Evolutionary conservation across 64 coral and sea anemone genomes (phyloP), one percentile per base, ranked within the genome.

Genomic region (Stichodactyla mertensii): DNA sequence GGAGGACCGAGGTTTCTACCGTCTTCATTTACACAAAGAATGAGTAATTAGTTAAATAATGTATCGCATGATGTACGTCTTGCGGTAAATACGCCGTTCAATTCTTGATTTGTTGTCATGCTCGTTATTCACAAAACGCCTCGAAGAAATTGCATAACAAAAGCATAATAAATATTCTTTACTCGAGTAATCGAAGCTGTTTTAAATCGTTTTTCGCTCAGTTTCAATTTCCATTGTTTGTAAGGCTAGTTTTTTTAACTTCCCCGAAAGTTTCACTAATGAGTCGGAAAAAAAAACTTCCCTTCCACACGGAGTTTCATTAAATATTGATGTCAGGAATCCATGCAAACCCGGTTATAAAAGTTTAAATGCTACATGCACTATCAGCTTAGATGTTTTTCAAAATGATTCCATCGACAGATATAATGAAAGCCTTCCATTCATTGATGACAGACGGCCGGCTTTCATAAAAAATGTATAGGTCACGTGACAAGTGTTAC

Each of bases 31-130:
- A 74, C 20, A 27, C 69, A 9, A 58, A 58, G 69, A 74, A 74
- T 74, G 69, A 31, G 11, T 74, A 27, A 74, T 74, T 74, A 13
- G 10, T 74, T 74, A 36, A 74, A 74, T 74, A 74, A 74, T 74
- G 24, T 31, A 74, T 74, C 69, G 36, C 12, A 27, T 45, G 36
- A 45, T 45, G 36, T 45, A 10, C 27, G 69, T 31, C 24, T 74
- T 74, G 69, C 27, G 69, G 69, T 74, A 13, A 74, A 74, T 74
- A 31, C 11, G 24, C 26, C 69, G 1, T 26, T 74, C 22, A 31
- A 13, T 74, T 36, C 23, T 74, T 74, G 69, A 74, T 74, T 74
- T 36, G 24, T 23, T 31, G 26, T 74, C 23, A 10, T 31, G 12
- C 69, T 74, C 69, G 12, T 74, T 26, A 74, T 74, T 74, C 69